A percentile compares a stretch with the other conserved stretches of the same genome.
Conservation (phyloP, 2,888 invertebrate genomes). For the Drosophila merina region DNA sequence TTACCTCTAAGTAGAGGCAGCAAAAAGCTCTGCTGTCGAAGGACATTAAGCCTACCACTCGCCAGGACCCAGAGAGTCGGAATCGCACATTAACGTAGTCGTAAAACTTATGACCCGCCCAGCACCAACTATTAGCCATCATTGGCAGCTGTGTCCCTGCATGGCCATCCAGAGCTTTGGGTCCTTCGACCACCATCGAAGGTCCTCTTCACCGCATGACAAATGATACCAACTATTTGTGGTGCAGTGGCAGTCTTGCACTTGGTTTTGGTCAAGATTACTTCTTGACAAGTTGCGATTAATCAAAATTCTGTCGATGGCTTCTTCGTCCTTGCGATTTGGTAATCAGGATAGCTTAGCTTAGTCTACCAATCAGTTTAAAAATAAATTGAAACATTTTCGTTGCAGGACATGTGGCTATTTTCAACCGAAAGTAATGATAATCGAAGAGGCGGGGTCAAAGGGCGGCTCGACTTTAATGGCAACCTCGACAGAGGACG, state of each 20-base stretch:
- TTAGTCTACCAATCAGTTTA: not conserved
- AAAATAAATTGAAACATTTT: not conserved
- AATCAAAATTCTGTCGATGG: not conserved
- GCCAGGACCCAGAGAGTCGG: not conserved
- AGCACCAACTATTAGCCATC: slow-evolving; percentile 52
- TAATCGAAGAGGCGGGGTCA: not conserved
- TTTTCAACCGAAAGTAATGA: not conserved
- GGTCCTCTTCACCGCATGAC: not conserved
- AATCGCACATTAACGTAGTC: slow-evolving; percentile 41
- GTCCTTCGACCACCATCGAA: not conserved
- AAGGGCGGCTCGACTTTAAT: too few relatives aligned
- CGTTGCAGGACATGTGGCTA: not conserved
- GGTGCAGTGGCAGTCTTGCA: not conserved
- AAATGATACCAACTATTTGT: not conserved
- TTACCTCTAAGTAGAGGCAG: slow-evolving; percentile 17
- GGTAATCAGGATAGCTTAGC: too few relatives aligned
- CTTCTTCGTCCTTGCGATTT: not conserved
- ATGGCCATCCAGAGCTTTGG: slow-evolving; percentile 30
- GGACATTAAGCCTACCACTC: slow-evolving; percentile 40
- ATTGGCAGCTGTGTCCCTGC: slow-evolving; percentile 64
- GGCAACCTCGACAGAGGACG: too few relatives aligned
- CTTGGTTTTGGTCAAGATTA: not conserved
- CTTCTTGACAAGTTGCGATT: not conserved
- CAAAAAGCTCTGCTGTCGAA: slow-evolving; percentile 30
- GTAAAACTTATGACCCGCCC: slow-evolving; percentile 52